A percentile compares a stretch with the other conserved stretches of the same genome.
These are phyloP conservation scores for Coptodon rendalli DNA, from an alignment of 2,113 vertebrate genomes.

Conservation along the genomic window DNA sequence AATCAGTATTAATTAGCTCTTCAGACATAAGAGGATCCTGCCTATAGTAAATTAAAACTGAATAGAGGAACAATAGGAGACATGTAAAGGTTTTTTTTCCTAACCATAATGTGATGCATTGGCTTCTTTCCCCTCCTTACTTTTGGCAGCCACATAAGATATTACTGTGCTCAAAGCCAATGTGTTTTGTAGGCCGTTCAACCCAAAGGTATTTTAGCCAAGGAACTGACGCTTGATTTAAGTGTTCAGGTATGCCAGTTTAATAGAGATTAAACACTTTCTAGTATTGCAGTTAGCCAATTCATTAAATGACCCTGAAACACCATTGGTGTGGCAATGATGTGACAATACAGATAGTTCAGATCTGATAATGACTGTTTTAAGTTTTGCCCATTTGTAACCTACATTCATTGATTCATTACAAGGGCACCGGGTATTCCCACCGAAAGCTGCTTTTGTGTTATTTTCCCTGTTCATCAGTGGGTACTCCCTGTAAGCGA, in stretches of 20 bases:
- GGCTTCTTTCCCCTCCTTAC: neutral
- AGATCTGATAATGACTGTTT: neutral
- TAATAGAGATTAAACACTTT: neutral
- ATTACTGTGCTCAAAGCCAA: neutral
- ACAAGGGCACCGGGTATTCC: neutral
- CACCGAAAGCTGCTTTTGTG: neutral
- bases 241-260: neutral
- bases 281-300: neutral
- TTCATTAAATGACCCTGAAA: neutral
- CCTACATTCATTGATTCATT: neutral
- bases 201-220: constrained; percentile 3
- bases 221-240: neutral
- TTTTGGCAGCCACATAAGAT: constrained; percentile 26
- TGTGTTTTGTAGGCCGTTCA: neutral
- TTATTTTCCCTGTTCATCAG: neutral
- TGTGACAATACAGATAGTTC: neutral
- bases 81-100: neutral
- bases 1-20: neutral
- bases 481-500: neutral
- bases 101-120: neutral
- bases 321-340: neutral
- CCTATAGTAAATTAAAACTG: neutral
- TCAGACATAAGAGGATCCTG: neutral
- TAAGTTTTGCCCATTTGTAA: neutral
- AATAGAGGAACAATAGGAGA: neutral